A percentile compares a stretch with the other conserved stretches of the same genome.
Evolutionary conservation across 92 coral and sea anemone genomes (phyloP).

Genomic region (Bergia sp.): DNA sequence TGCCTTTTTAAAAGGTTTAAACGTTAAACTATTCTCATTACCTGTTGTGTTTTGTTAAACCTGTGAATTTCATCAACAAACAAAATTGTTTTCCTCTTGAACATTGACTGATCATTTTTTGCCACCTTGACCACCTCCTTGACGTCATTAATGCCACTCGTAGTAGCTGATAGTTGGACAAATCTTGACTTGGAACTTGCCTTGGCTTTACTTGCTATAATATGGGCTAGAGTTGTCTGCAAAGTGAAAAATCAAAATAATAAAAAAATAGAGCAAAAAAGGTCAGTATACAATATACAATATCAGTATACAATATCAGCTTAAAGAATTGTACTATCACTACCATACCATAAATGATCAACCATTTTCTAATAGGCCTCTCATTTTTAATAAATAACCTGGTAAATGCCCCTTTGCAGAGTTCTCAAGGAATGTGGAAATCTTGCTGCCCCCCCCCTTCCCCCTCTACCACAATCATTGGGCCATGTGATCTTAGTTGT

Average conservation of each 20-base stretch:
- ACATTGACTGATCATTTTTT: conserved; percentile 92
- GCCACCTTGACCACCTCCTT: conserved; percentile 96
- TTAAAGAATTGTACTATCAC: too few species aligned
- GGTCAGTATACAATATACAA: too few species aligned
- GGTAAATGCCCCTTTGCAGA: too few species aligned
- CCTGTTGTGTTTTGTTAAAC: conserved; percentile 98
- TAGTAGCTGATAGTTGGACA: conserved; percentile 95
- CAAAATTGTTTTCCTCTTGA: conserved; percentile 90
- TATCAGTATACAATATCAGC: too few species aligned
- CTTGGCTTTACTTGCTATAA: conserved; percentile 82
- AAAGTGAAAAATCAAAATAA: neutral
- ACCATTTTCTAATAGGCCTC: too few species aligned
- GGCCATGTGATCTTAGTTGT: too few species aligned
- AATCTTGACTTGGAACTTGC: conserved; percentile 74
- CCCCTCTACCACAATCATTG: too few species aligned
- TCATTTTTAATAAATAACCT: too few species aligned
- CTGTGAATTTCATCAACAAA: conserved; percentile 98
- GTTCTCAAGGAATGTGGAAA: too few species aligned
- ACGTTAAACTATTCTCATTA: conserved; percentile 6
- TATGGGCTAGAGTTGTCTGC: conserved; percentile 94
- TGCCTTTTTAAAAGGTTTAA: neutral
- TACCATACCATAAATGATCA: too few species aligned
- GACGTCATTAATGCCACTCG: conserved; percentile 90
- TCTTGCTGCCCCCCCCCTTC: too few species aligned
- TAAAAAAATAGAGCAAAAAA: neutral